Base-by-base conservation (phyloP, 2,797 vertebrate species). In the Denticeps clupeoides region DNA sequence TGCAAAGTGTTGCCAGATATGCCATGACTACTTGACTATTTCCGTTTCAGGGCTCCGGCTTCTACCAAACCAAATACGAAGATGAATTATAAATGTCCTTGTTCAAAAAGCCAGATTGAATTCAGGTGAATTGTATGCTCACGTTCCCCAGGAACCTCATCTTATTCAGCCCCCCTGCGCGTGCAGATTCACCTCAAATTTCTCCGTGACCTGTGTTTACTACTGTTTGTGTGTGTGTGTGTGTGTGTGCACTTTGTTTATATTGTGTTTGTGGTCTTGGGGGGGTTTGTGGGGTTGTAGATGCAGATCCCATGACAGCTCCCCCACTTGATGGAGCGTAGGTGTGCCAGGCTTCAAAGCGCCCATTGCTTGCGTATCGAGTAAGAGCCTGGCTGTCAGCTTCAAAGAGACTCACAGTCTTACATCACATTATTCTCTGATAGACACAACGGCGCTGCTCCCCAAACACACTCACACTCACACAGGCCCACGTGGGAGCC, bases 391-490 rank as follows among this genome's bases (percentile, higher is more conserved):
- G 35, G 37, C 54, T 57, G 46, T 47, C 50, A 37, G 43, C 47
- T 57, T 61, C 54, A 57, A 53, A 58, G 50, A 8, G 21, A 31
- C 47, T 47, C 18, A 1, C 41, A 8, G 33, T 51, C 42, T 47
- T 26, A 41, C 49, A 50, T 41, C 49, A 45, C 28, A 21, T 29
- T 21, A 35, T 18, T 41, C 13, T 58, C 51, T 50, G 31, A 50
- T 24, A 58, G 47, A 54, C 47, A 43, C 41, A 35, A n/a, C 41
- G 29, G 22, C n/a, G n/a, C n/a, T n/a, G n/a, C n/a, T n/a, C n/a
- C n/a, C n/a, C n/a, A n/a, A n/a, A n/a, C n/a, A 41, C 49, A 32
- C 32, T 43, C 41, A 26, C 16, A 9, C 47, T 49, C n/a, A n/a
- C n/a, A n/a, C n/a, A n/a, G n/a, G n/a, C n/a, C n/a, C n/a, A n/a